These are phyloP conservation scores for Rhinoderma darwinii DNA, from an alignment of 2,113 vertebrate species.

Conservation along the genomic window DNA sequence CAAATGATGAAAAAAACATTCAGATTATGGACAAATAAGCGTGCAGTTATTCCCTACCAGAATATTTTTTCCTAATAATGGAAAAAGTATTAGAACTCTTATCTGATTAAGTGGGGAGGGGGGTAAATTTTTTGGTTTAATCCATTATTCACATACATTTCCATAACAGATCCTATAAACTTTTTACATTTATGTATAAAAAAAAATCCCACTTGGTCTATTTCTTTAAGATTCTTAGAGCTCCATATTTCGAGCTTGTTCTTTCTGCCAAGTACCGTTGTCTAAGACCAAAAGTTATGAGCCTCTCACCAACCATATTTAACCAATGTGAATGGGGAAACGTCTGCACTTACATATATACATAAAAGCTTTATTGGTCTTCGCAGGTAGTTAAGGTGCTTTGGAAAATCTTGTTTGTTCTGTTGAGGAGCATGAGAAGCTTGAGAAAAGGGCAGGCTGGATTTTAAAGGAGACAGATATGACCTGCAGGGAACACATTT, in stretches of 20 bases:
- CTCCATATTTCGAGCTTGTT: background rate
- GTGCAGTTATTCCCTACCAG: too few species aligned
- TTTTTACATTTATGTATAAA: background rate
- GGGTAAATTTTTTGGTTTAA: background rate
- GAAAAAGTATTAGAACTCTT: background rate
- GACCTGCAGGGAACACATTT: constrained; percentile 75
- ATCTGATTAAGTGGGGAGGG: background rate
- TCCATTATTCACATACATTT: background rate
- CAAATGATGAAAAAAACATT: background rate
- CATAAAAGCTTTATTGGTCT: constrained; percentile 69
- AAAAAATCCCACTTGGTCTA: background rate
- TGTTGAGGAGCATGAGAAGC: constrained; percentile 66
- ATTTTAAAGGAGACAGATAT: constrained; percentile 69
- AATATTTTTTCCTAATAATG: background rate
- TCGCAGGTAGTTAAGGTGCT: constrained; percentile 66
- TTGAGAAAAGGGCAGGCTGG: constrained; percentile 69
- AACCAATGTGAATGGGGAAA: constrained; percentile 55
- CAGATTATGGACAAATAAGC: background rate
- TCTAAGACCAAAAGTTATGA: constrained; percentile 20
- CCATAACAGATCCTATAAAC: background rate
- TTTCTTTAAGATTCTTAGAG: background rate
- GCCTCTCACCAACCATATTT: constrained; percentile 56
- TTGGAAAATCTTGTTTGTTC: constrained; percentile 68
- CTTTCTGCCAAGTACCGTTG: constrained; percentile 33
- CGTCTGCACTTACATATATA: constrained; percentile 59